Percentiles rank a stretch among this genome's conserved stretches.
phyloP scores from a whole-genome alignment of 2,113 vertebrate species.

The Piliocolobus tephrosceles region DNA sequence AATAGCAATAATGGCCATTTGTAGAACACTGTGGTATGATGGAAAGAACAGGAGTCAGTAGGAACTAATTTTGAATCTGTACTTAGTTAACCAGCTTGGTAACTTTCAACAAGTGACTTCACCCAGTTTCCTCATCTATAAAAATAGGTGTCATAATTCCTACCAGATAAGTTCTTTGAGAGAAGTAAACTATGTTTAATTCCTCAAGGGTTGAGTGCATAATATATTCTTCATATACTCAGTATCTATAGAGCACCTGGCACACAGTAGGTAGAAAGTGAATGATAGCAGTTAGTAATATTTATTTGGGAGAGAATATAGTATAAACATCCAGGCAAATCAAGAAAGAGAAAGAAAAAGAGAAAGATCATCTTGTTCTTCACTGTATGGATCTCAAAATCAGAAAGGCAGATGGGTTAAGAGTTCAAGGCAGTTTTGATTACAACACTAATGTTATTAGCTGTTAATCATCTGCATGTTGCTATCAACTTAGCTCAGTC shows the following conservation, averaged over 20 bases:
- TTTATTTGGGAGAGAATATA: slow-evolving; percentile 44
- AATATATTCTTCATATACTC: not conserved
- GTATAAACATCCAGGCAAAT: slow-evolving; percentile 23
- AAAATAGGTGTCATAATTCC: slow-evolving; percentile 8
- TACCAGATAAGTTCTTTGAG: slow-evolving; percentile 18
- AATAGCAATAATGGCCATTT: not conserved
- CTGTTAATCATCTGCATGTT: slow-evolving; percentile 69
- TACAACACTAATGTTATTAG: slow-evolving; percentile 63
- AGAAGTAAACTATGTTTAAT: slow-evolving; percentile 24
- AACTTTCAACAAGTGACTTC: slow-evolving; percentile 28
- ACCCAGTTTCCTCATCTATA: slow-evolving; percentile 33
- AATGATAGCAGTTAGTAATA: not conserved
- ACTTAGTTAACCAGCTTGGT: not conserved
- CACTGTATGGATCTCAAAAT: slow-evolving; percentile 27
- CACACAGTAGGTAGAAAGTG: not conserved
- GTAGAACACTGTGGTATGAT: not conserved
- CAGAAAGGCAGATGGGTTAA: slow-evolving; percentile 63
- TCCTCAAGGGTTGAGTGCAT: not conserved
- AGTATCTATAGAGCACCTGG: not conserved
- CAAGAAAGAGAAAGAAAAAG: not conserved
- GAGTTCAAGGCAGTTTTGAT: slow-evolving; percentile 74
- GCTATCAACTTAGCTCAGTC: slow-evolving; percentile 73
- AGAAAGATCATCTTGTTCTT: slow-evolving; percentile 45
- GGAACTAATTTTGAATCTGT: slow-evolving; percentile 34
- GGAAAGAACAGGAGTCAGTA: not conserved